A percentile compares a stretch with the other conserved stretches of the same genome.
Conservation (phyloP, 2,797 vertebrate species). For the Ceryle rudis region DNA sequence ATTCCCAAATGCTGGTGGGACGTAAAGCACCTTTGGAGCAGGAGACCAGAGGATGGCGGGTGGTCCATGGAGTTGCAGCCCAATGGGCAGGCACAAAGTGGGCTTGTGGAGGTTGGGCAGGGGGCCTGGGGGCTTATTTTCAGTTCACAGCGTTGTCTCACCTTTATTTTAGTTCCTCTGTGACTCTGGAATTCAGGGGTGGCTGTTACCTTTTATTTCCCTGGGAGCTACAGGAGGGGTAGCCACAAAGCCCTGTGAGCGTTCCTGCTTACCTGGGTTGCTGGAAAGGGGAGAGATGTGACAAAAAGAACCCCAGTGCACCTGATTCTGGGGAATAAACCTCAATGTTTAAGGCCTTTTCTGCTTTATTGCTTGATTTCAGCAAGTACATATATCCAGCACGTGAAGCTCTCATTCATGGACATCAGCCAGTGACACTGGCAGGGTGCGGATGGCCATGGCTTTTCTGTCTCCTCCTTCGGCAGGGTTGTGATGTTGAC, state of each 20-base stretch:
- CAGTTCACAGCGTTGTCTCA: rapidly evolving
- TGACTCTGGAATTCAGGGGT: rapidly evolving
- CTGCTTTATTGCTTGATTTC: neutral
- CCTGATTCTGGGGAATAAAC: neutral
- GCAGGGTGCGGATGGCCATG: rapidly evolving
- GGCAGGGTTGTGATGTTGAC: rapidly evolving
- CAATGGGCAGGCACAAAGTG: neutral
- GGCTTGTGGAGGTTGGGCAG: neutral
- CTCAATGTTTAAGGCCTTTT: neutral
- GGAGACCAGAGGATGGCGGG: no score
- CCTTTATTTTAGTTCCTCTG: neutral
- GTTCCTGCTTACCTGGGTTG: neutral
- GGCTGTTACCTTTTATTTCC: neutral
- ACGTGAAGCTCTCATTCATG: rapidly evolving
- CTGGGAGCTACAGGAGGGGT: neutral
- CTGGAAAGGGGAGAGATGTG: neutral
- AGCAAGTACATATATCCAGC: rapidly evolving
- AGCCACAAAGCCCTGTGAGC: rapidly evolving
- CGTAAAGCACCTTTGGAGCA: neutral
- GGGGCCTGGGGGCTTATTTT: neutral
- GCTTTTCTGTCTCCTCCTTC: neutral
- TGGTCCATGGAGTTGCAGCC: neutral
- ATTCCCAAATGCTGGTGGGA: neutral
- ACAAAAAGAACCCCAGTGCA: neutral
- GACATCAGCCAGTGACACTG: neutral